Evolutionary conservation across 1,140 invertebrate genomes (phyloP).

Genomic region (Pygmarrhopalites habei): DNA sequence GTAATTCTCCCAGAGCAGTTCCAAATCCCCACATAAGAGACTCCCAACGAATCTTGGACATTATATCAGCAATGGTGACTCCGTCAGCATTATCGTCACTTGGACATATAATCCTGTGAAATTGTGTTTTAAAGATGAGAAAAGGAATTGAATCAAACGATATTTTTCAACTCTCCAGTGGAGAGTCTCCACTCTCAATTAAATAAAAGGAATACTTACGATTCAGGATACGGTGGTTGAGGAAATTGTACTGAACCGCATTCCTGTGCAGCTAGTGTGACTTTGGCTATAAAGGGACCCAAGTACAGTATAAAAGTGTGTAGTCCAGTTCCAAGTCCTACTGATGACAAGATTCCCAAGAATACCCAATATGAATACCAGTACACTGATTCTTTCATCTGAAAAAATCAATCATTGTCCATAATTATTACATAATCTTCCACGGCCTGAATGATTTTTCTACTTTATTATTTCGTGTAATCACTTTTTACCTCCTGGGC

Average conservation of each 20-base stretch:
- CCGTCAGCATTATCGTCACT: slow-evolving; percentile 32
- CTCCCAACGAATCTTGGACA: slow-evolving; percentile 93
- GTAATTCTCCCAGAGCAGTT: slow-evolving; percentile 93
- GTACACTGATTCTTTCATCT: slow-evolving; percentile 34
- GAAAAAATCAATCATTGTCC: background rate
- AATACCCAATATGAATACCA: slow-evolving; percentile 93
- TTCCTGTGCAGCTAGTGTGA: slow-evolving; percentile 97
- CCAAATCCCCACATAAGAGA: slow-evolving; percentile 97
- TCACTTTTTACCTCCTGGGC: too few species aligned
- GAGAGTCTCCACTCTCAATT: background rate
- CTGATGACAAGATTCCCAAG: slow-evolving; percentile 90
- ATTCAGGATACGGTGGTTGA: slow-evolving; percentile 79
- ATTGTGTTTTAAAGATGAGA: too few species aligned
- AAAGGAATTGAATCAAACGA: background rate
- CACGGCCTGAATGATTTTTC: too few species aligned
- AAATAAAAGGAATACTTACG: slow-evolving; percentile 49
- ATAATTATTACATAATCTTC: background rate
- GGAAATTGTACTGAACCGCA: slow-evolving; percentile 92
- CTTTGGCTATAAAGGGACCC: slow-evolving; percentile 82
- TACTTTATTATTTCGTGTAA: too few species aligned
- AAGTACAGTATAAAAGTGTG: slow-evolving; percentile 98
- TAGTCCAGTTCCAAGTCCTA: slow-evolving; percentile 93
- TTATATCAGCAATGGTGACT: slow-evolving; percentile 70
- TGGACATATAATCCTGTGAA: slow-evolving; percentile 46
- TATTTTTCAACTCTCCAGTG: too few species aligned